Evolutionary conservation across 2,113 vertebrate species (phyloP).

Genomic region (Hystrix cristata): DNA sequence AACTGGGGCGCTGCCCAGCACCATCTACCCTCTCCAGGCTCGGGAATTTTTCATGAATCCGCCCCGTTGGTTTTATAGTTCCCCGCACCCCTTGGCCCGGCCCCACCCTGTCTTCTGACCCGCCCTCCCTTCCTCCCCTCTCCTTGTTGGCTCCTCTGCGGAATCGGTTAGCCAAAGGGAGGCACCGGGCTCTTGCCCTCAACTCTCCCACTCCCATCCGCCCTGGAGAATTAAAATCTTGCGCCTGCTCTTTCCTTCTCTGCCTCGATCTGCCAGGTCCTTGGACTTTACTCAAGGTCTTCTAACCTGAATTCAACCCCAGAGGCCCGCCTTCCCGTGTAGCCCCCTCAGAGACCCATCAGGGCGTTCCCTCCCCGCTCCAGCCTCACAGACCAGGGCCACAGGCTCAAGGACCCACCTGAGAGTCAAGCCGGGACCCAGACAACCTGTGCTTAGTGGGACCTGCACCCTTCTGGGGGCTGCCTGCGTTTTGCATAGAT

Average conservation of each 20-base stretch:
- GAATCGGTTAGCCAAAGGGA: slow-evolving; percentile 60
- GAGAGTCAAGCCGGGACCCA: not conserved
- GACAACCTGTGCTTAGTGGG: not conserved
- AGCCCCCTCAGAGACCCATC: not conserved
- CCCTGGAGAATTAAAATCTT: not conserved
- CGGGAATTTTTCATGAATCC: slow-evolving; percentile 50
- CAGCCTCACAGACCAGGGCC: not conserved
- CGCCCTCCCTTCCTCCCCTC: not conserved
- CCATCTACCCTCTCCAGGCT: slow-evolving; percentile 3
- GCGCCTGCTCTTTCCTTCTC: not conserved
- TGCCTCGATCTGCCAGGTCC: not conserved
- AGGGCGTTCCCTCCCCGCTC: not conserved
- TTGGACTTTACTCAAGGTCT: not conserved
- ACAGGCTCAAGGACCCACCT: not conserved
- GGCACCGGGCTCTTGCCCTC: slow-evolving; percentile 40
- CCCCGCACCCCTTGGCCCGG: not conserved
- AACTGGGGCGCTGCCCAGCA: slow-evolving; percentile 64
- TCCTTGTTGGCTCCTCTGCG: not conserved
- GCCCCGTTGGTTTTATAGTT: slow-evolving; percentile 37
- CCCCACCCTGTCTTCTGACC: slow-evolving; percentile 64
- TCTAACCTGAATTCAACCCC: not conserved
- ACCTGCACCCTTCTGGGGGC: not conserved
- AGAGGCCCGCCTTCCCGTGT: not conserved
- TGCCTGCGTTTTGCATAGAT: slow-evolving; percentile 19
- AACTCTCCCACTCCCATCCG: not conserved